Evolutionary conservation across 2,797 vertebrate genomes (phyloP).

Genomic region (Perodicticus potto): DNA sequence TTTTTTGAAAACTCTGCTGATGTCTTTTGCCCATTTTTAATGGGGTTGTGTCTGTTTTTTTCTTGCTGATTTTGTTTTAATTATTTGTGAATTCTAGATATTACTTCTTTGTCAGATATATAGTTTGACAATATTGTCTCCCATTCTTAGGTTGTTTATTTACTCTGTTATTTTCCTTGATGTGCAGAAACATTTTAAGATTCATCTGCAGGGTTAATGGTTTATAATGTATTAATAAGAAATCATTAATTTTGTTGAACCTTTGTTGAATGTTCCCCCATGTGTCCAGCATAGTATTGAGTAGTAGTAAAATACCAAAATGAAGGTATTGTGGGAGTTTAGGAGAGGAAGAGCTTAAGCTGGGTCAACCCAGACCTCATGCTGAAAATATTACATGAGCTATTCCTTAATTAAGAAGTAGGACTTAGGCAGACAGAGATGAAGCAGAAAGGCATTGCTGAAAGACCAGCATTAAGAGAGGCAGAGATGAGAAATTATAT

Average conservation of each 20-base stretch:
- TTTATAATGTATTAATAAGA: background rate
- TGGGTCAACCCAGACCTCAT: background rate
- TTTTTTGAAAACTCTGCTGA: background rate
- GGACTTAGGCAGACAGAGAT: background rate
- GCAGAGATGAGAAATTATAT: background rate
- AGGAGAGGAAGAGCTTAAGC: background rate
- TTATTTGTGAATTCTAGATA: background rate
- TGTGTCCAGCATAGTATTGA: background rate
- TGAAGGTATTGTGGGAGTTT: background rate
- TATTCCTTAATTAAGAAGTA: background rate
- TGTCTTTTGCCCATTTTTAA: background rate
- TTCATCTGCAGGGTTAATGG: background rate
- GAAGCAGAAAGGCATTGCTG: background rate
- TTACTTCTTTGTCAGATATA: background rate
- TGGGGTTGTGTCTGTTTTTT: background rate
- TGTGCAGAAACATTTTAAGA: background rate
- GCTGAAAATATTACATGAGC: slow-evolving; percentile 23
- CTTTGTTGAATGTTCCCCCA: background rate
- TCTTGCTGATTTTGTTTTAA: background rate
- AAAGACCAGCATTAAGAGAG: background rate
- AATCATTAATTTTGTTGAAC: background rate
- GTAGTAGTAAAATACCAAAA: background rate
- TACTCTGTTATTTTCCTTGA: background rate
- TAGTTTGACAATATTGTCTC: background rate
- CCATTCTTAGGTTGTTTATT: background rate